Evolutionary conservation across 2,888 invertebrate genomes (phyloP), one percentile per base, ranked within the genome.

Genomic region (Chesias legatella): DNA sequence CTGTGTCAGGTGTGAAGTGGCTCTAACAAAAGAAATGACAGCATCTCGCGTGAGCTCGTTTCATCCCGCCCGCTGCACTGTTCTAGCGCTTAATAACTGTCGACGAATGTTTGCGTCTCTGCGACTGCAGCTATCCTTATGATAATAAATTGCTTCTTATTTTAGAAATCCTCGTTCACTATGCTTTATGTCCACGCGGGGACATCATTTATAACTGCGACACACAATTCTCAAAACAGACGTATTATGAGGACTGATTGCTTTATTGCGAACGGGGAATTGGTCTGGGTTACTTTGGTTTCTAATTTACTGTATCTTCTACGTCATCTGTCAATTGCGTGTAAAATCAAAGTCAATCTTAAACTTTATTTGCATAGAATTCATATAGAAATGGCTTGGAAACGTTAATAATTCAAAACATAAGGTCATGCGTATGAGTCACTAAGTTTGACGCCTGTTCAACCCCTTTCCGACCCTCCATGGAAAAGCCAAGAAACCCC

Each of bases 71-170:
- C 63, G 71, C 67, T 76, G 75, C 74, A 70, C 68, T 71, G 76
- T 71, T 76, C 75, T 75, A 79, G 61, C 79, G 76, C 84, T 85
- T 86, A 82, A 83, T 85, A 85, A 75, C 85, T 85, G 86, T 86
- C 86, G 74, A 73, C 81, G 71, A 74, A 65, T 68, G 82, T 82
- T 82, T 80, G 82, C 83, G 81, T 84, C 84, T 80, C 74, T 65
- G 62, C 64, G 72, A 60, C 75, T 73, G 79, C 77, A 73, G n/a
- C n/a, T n/a, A 68, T 73, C 77, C 78, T 76, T 73, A 74, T 67
- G 66, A 72, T 84, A 78, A 85, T 86, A 82, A 82, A 86, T 86
- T 71, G 73, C 67, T 61, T 76, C 83, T 86, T 82, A 85, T 83
- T 85, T 86, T 84, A 85, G 84, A 78, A 79, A 73, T 76, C 64